phyloP scores from a whole-genome alignment of 1,140 invertebrate species.

The Chlorops oryzae region DNA sequence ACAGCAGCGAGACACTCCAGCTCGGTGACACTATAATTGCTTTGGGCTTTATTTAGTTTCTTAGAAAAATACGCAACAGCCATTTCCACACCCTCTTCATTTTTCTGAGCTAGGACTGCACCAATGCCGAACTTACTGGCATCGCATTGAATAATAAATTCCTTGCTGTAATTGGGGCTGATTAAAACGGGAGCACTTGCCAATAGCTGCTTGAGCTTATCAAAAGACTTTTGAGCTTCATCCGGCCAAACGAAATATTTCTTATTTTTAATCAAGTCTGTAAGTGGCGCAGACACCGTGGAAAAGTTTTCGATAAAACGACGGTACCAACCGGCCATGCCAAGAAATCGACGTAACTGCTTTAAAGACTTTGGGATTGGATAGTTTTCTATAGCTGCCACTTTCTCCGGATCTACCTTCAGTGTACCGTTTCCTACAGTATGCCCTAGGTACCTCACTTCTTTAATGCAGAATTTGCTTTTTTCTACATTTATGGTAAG shows the following conservation, averaged over 20 bases:
- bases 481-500: conserved; percentile 49
- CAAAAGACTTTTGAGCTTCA: conserved; percentile 4
- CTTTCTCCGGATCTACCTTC: conserved; percentile 15
- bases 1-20: conserved; percentile 9
- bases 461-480: conserved; percentile 39
- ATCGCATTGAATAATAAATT: conserved; percentile 14
- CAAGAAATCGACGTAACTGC: conserved; percentile 23
- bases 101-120: conserved; percentile 3
- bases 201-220: not conserved
- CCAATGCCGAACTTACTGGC: conserved; percentile 10
- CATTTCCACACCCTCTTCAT: conserved; percentile 3
- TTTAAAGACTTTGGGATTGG: conserved; percentile 14
- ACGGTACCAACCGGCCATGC: conserved; percentile 34
- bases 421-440: conserved; percentile 16
- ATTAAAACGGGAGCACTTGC: not conserved
- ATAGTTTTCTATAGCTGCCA: conserved; percentile 13
- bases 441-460: conserved; percentile 26
- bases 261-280: conserved; percentile 1
- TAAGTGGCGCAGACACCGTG: not conserved
- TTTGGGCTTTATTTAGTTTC: conserved; percentile 12
- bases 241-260: not conserved
- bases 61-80: conserved; percentile 7
- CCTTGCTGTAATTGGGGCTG: conserved; percentile 19
- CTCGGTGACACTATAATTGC: conserved; percentile 8
- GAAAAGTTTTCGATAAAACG: conserved; percentile 44